Base-by-base conservation (phyloP, 2,797 vertebrate genomes). In the Thripadectes ignobilis region DNA sequence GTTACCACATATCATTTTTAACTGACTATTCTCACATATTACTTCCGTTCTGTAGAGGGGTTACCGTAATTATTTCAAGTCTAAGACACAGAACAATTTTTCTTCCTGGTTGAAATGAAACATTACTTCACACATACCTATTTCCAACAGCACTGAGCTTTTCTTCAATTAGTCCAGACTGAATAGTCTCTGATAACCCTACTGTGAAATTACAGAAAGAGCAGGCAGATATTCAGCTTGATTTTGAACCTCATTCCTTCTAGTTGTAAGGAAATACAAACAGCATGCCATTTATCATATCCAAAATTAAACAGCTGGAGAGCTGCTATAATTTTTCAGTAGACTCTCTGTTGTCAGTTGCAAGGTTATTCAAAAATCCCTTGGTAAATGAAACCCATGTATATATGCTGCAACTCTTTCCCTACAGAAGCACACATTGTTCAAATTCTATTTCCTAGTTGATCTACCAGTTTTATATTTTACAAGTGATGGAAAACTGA, bases 311-410 rank as follows among this genome's bases (percentile, higher is more conserved):
- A 72, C 82, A 95, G 85, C 85, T 89, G 87, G 82, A 88, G 79
- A 91, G 65, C 27, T 85, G 72, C 75, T 95, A 61, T 91, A 89
- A 96, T 88, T 93, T 96, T 94, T 96, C 87, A 89, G 52, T 58
- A 58, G 52, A 58, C 75, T 61, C 19, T 52, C 57, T 77, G 49
- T 74, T 94, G 87, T 92, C 91, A 89, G 69, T 89, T 68, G 41
- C 75, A 85, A 95, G 94, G 91, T 95, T 95, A 88, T 86, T 89
- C 57, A 76, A 65, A 95, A 96, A 91, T 74, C 45, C 81, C 79
- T 87, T 17, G 21, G 72, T 83, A 89, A 91, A 90, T 43, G 45
- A 93, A 76, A 39, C 36, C 62, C 23, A 34, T 12, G 18, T 48
- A 23, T 74, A 30, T 27, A 38, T 36, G 32, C 41, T 89, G 38